Conservation (phyloP, 2,797 vertebrate species). For the Semaprochilodus insignis region DNA sequence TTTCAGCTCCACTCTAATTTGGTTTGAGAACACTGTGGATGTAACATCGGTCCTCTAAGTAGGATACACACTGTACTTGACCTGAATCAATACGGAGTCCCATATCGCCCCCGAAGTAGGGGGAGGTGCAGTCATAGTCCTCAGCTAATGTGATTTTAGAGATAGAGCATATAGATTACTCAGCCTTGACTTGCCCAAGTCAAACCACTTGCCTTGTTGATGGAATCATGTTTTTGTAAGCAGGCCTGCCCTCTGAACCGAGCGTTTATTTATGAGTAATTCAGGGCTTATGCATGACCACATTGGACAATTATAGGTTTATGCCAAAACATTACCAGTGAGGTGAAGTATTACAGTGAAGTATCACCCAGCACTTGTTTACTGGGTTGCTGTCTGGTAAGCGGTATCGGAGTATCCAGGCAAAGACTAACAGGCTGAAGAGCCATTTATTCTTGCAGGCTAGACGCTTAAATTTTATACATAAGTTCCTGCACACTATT, state of each 20-base stretch:
- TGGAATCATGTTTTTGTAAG: slow-evolving; percentile 32
- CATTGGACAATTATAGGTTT: neutral
- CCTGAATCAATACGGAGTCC: slow-evolving; percentile 41
- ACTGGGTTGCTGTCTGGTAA: too few species aligned
- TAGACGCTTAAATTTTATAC: too few species aligned
- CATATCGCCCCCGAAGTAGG: slow-evolving; percentile 10
- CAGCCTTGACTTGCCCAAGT: slow-evolving; percentile 5
- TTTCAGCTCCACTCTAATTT: slow-evolving; percentile 45
- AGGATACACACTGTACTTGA: slow-evolving; percentile 38
- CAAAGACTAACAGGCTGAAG: too few species aligned
- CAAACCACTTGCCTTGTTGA: slow-evolving; percentile 13
- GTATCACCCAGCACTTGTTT: too few species aligned
- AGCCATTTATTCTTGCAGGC: too few species aligned
- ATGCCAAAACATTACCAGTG: too few species aligned
- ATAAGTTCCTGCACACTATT: too few species aligned
- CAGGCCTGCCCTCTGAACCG: neutral
- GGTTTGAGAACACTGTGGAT: slow-evolving; percentile 41
- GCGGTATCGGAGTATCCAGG: too few species aligned
- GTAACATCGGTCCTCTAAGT: slow-evolving; percentile 36
- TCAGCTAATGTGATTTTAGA: slow-evolving; percentile 29
- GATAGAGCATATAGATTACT: slow-evolving; percentile 37
- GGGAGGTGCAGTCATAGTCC: slow-evolving; percentile 16
- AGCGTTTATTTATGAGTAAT: neutral
- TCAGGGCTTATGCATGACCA: neutral
- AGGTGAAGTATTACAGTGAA: too few species aligned